These are phyloP conservation scores for Podotricha telesiphe DNA, from an alignment of 2,888 invertebrate species.

Conservation along the genomic window DNA sequence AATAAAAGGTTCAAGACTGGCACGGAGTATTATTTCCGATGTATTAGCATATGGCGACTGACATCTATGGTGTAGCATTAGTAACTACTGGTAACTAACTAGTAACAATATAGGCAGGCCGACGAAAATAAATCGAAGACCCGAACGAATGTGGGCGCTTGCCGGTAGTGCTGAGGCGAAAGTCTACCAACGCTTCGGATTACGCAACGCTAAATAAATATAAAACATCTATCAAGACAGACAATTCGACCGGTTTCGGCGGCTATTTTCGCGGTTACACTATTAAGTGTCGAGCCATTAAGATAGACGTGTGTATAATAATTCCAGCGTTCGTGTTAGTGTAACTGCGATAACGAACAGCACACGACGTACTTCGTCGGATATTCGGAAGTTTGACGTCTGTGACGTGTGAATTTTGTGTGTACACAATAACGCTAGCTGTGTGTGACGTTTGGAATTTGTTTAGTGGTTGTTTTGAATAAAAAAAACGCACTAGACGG, in stretches of 20 bases:
- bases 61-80: constrained; percentile 52
- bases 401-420: constrained; percentile 28
- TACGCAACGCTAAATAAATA: constrained; percentile 58
- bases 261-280: constrained; percentile 64
- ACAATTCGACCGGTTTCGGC: constrained; percentile 66
- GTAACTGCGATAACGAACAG: constrained; percentile 68
- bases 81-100: constrained; percentile 39
- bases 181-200: constrained; percentile 58
- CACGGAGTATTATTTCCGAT: constrained; percentile 48
- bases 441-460: constrained; percentile 20
- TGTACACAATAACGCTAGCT: constrained; percentile 19
- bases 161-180: constrained; percentile 64
- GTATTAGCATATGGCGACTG: constrained; percentile 52
- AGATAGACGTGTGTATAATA: constrained; percentile 60
- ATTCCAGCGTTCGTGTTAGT: constrained; percentile 63
- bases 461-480: constrained; percentile 2
- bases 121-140: constrained; percentile 69
- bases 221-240: constrained; percentile 56
- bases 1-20: constrained; percentile 37
- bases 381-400: constrained; percentile 45
- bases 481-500: background rate
- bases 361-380: constrained; percentile 60
- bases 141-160: constrained; percentile 55
- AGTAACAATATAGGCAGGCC: constrained; percentile 47
- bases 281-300: constrained; percentile 60